Percentiles rank a stretch among this genome's conserved stretches.
phyloP scores from a whole-genome alignment of 2,113 vertebrate species.

The Phylloscopus whistleri region DNA sequence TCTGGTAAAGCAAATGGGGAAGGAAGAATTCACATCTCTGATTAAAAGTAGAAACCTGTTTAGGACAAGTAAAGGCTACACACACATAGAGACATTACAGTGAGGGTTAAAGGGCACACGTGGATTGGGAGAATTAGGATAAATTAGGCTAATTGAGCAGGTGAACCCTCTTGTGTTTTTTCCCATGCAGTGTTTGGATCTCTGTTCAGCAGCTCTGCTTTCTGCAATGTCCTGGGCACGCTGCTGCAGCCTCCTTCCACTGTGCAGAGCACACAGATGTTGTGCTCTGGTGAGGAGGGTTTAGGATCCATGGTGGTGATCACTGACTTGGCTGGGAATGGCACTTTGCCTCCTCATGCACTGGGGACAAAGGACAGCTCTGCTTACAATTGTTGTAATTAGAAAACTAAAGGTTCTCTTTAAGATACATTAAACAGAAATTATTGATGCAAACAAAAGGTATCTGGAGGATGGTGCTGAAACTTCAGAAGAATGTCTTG shows the following conservation, averaged over 20 bases:
- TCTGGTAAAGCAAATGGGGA: neutral
- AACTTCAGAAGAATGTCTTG: neutral
- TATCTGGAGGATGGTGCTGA: neutral
- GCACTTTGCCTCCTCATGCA: neutral
- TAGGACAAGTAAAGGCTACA: neutral
- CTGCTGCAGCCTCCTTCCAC: neutral
- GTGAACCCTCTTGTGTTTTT: neutral
- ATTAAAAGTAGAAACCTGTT: neutral
- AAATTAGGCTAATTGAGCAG: neutral
- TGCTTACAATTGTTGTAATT: neutral
- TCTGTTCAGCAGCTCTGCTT: neutral
- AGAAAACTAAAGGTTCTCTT: neutral
- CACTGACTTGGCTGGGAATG: neutral
- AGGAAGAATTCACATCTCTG: neutral
- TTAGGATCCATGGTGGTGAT: neutral
- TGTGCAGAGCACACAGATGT: neutral
- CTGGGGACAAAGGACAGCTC: neutral
- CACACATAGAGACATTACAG: neutral
- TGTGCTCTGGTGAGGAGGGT: neutral
- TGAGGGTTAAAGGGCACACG: accelerated
- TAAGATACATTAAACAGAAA: neutral
- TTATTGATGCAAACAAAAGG: accelerated
- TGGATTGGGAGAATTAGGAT: neutral
- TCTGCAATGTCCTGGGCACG: neutral
- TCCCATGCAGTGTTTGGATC: accelerated